Base-by-base conservation (phyloP, 1,140 invertebrate species). In the Drosophila sulfurigaster region DNA sequence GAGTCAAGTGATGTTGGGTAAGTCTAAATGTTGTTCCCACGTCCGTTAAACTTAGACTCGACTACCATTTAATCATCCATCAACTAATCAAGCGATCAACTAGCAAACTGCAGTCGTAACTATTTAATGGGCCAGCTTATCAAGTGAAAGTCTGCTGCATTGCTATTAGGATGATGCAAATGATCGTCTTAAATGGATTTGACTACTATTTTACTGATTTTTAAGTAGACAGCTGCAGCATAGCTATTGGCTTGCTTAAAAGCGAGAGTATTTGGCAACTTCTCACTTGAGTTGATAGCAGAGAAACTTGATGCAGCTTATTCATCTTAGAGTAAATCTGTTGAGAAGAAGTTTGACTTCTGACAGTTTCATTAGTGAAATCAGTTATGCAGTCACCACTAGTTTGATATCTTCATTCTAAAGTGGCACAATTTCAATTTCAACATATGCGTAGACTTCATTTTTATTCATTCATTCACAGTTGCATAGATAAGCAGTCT, bases 1-100 rank as follows among this genome's bases (percentile, higher is more conserved):
- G 43, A 93, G 94, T 81, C 95, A 94, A 81, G 88, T 93, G 38
- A 93, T 91, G 76, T 93, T 95, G 83, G 94, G 94, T 94, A 83
- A 91, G 91, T 8, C 10, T 38, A 38, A 10, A 38, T 1, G 41
- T 13, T 43, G 49, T 57, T 57, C 54, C 54, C 54, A 57, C 11
- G 32, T 41, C 52, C 11, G 52, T 16, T 56, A 56, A 56, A 0
- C 13, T 0, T 0, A 56, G 5, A 8, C 30, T 20, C n/a, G 35
- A 38, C 35, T 62, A 28, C 13, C 25, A 10, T 38, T 38, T 30
- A 52, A 46, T 66, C 41, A 43, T n/a, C 41, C 3, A 38, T 38
- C 35, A 38, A 38, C 35, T 38, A n/a, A 41, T 41, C 38, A 10
- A 41, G 8, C 11, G n/a, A 43, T 43, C 41, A 43, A 43, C 2